Conservation (phyloP, 2,888 invertebrate genomes). For the Aleiodes alternator region DNA sequence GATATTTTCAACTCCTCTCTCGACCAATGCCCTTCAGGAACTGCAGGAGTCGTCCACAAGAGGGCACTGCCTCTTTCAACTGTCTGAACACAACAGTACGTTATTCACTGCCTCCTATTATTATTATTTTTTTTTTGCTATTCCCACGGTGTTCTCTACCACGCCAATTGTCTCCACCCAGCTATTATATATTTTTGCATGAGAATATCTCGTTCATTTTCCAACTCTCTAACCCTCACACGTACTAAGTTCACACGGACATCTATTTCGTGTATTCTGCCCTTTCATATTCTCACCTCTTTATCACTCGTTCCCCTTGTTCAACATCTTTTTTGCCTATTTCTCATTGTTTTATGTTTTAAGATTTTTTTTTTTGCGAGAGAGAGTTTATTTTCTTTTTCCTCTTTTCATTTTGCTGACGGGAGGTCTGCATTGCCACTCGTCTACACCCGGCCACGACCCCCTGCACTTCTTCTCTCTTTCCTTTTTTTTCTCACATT, state of each 20-base stretch:
- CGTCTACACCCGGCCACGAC: conserved; percentile 9
- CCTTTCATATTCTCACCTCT: conserved; percentile 13
- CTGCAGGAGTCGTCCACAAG: conserved; percentile 18
- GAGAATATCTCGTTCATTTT: conserved; percentile 45
- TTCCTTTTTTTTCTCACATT: conserved; percentile 23
- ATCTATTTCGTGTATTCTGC: conserved; percentile 12
- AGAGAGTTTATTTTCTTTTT: background rate
- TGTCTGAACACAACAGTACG: conserved; percentile 24
- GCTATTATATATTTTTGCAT: conserved; percentile 44
- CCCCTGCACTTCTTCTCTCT: conserved; percentile 9
- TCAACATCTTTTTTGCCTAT: conserved; percentile 28
- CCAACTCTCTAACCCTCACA: conserved; percentile 19
- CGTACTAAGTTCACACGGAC: conserved; percentile 2
- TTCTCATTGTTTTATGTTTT: conserved; percentile 9
- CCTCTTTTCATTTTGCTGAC: conserved; percentile 34
- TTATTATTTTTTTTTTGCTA: conserved; percentile 10
- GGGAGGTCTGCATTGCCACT: conserved; percentile 20
- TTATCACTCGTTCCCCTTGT: conserved; percentile 17
- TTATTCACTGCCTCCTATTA: conserved; percentile 21
- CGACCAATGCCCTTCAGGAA: no score
- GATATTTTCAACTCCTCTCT: no score
- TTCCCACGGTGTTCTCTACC: background rate
- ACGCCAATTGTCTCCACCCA: conserved; percentile 41
- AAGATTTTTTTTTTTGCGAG: background rate
- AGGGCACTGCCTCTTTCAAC: conserved; percentile 12